Base-by-base conservation (phyloP, 2,113 vertebrate genomes). In the Pterophyllum scalare region DNA sequence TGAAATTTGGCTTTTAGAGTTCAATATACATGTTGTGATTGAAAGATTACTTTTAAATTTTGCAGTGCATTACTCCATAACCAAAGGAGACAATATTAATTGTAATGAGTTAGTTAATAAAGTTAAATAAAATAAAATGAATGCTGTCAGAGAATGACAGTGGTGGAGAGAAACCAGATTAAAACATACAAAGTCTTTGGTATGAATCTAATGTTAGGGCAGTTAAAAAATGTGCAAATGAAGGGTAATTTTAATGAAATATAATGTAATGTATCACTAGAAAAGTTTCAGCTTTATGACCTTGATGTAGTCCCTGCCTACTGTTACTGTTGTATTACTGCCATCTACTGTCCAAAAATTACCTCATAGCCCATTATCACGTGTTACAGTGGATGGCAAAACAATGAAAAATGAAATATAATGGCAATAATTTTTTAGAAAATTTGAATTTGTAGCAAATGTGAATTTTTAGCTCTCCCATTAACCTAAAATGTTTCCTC, bases 311-410 rank as follows among this genome's bases (percentile, higher is more conserved):
- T 31, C 13, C 19, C 12, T 80, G 17, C 14, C 20, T 17, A 31
- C 19, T 33, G 26, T 52, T 31, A 26, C 54, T 33, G 75, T 70
- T 61, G 46, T 61, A 33, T 43, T 67, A 81, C 79, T 84, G 86
- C 86, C 87, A 70, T 77, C 89, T 89, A 52, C 35, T 86, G 87
- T 86, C 64, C 38, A 86, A 57, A 35, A 31, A 26, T 20, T 24
- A 59, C 17, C 9, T 61, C 2, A 13, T 0, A 75, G 8, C 6
- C 31, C 2, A n/a, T 8, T 46, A 15, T 24, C 17, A 0, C 13
- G 0, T 26, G 38, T 46, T 17, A 54, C 22, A 52, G 28, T 72
- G 26, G 13, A 3, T 59, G 10, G 22, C 13, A n/a, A 77, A 54
- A 72, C 17, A 60, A 12, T 56, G 17, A 14, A 59, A 54, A 8